Base-by-base conservation (phyloP, 2,113 vertebrate species). In the Paralichthys olivaceus region DNA sequence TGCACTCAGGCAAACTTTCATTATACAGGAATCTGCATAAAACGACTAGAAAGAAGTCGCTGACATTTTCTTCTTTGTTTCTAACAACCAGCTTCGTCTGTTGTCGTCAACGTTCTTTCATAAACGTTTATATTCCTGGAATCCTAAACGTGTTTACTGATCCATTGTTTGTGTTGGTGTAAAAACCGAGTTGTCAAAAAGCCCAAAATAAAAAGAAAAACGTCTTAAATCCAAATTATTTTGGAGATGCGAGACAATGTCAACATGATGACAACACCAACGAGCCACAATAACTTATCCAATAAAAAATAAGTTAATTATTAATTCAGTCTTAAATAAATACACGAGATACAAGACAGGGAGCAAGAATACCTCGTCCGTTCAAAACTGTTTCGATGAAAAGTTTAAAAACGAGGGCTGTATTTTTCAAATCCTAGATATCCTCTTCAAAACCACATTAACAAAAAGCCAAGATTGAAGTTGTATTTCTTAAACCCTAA, bases 1-100 rank as follows among this genome's bases (percentile, higher is more conserved):
- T 58, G 65, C 62, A 77, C 65, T 73, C 12, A 34, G 59, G 40
- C 7, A 2, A 70, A 71, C 73, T 74, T 34, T 5, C 51, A 11
- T 62, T 2, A 5, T 22, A 25, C 6, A 62, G 45, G 29, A 62
- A 28, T 45, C 4, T 29, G 9, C 15, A 57, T 49, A 15, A 60
- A 73, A 32, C 22, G 49, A 28, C 22, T 11, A 1, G 11, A 54
- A 40, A 45, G 15, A 14, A 55, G 19, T 19, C 49, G n/a, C 47
- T 54, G 17, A 51, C 73, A 49, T 54, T 68, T 28, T 56, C 54
- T 17, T 37, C 23, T 45, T 56, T n/a, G 20, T 45, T 47, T 47
- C 55, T 20, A 57, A 55, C 3, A 25, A 66, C 17, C 0, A 2
- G 22, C 20, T 20, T 56, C 20, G 19, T 19, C 45, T 19, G 51